Conservation (phyloP, 2,888 invertebrate species). For the Catocala nupta region DNA sequence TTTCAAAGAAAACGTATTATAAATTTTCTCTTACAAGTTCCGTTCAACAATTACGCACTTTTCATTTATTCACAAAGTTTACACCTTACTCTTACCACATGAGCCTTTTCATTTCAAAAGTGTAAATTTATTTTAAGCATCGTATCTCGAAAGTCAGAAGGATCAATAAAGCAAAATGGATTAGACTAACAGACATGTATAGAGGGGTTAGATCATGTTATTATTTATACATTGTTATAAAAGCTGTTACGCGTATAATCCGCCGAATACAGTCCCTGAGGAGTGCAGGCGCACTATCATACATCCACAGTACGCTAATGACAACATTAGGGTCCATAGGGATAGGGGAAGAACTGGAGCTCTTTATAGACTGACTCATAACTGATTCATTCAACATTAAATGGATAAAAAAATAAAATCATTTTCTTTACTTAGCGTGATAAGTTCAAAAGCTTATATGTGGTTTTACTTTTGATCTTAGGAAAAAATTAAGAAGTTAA, state of each 20-base stretch:
- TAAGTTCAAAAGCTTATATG: too few relatives aligned
- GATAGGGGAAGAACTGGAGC: conserved; percentile 1
- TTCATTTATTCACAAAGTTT: too few relatives aligned
- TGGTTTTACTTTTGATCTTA: too few relatives aligned
- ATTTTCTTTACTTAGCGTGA: too few relatives aligned
- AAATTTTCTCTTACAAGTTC: too few relatives aligned
- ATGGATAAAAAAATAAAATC: neutral
- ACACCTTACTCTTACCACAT: too few relatives aligned
- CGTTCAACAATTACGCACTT: too few relatives aligned
- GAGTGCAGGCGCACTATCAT: conserved; percentile 6
- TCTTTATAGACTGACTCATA: neutral
- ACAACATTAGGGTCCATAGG: conserved; percentile 10
- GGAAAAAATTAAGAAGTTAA: too few relatives aligned
- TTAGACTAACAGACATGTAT: neutral
- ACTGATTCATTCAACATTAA: conserved; percentile 2
- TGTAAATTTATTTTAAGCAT: too few relatives aligned
- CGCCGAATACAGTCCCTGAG: conserved; percentile 2
- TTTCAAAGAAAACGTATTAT: too few relatives aligned
- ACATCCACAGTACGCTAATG: conserved; percentile 14
- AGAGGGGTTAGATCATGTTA: neutral
- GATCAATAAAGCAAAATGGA: neutral
- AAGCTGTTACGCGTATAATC: conserved; percentile 9
- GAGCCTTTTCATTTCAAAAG: too few relatives aligned
- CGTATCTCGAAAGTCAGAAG: too few relatives aligned
- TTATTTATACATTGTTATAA: conserved; percentile 8